Conservation (phyloP, 1,140 invertebrate genomes). For the Euura lappo region DNA sequence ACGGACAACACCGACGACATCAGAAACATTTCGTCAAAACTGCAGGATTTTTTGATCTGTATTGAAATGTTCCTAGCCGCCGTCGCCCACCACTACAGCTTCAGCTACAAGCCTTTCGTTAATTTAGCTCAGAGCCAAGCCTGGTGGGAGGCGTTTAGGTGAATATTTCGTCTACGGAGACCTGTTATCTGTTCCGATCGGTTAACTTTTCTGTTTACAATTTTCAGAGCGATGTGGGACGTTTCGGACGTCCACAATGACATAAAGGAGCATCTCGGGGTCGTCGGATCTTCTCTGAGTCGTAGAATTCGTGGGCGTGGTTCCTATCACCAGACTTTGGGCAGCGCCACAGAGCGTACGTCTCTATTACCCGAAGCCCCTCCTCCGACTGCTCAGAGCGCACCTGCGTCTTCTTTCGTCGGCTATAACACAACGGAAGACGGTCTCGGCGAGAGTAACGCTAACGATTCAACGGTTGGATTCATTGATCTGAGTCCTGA, state of each 20-base stretch:
- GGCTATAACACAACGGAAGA: slow-evolving; percentile 41
- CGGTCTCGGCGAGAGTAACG: slow-evolving; percentile 26
- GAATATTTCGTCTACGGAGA: slow-evolving; percentile 13
- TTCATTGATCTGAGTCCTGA: slow-evolving; percentile 33
- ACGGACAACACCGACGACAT: slow-evolving; percentile 70
- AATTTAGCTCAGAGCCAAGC: slow-evolving; percentile 59
- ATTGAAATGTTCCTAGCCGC: slow-evolving; percentile 98
- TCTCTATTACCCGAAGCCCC: slow-evolving; percentile 46
- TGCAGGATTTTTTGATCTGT: slow-evolving; percentile 96
- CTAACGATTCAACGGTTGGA: slow-evolving; percentile 30
- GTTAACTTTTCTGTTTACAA: slow-evolving; percentile 4
- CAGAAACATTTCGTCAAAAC: slow-evolving; percentile 74
- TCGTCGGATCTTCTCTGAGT: slow-evolving; percentile 80
- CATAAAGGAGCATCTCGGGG: slow-evolving; percentile 89
- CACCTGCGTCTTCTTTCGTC: slow-evolving; percentile 46
- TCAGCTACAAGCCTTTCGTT: slow-evolving; percentile 88
- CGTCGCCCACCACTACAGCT: slow-evolving; percentile 93
- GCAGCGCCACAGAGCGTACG: slow-evolving; percentile 59
- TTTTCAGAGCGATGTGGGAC: slow-evolving; percentile 86
- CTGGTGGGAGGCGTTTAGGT: slow-evolving; percentile 67
- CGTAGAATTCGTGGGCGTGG: slow-evolving; percentile 74
- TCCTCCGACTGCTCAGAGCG: slow-evolving; percentile 37
- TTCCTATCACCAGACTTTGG: slow-evolving; percentile 73
- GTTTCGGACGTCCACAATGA: slow-evolving; percentile 92
- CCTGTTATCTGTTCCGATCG: background rate